Evolutionary conservation across 53 echinoderm and acorn worm species (phyloP).

Genomic region (Crossaster papposus): DNA sequence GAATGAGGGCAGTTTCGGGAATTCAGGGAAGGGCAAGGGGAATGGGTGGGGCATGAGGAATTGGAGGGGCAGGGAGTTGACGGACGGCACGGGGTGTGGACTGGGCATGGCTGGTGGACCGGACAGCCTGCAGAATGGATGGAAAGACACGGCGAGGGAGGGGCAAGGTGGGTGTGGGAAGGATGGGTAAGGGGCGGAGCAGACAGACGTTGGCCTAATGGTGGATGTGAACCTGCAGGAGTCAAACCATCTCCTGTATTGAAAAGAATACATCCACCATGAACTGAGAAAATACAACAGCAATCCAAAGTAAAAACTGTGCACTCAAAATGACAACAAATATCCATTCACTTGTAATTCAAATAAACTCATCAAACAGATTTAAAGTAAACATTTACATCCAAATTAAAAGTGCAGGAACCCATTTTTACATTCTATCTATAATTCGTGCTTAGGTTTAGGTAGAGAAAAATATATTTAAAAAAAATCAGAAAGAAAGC

Average conservation of each 20-base stretch:
- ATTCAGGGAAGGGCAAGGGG: conserved; percentile 68
- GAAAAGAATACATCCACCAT: conserved; percentile 8
- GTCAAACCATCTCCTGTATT: conserved; percentile 45
- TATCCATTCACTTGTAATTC: neutral
- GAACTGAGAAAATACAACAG: neutral
- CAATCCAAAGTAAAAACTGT: neutral
- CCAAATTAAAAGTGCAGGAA: conserved; percentile 4
- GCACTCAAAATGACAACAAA: neutral
- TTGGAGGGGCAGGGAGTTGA: conserved; percentile 58
- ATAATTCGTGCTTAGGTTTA: neutral
- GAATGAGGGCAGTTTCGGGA: conserved; percentile 70
- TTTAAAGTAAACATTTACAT: neutral
- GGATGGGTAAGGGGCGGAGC: conserved; percentile 86
- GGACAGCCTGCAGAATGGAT: conserved; percentile 80
- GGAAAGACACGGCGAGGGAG: conserved; percentile 79
- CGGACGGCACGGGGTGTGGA: conserved; percentile 77
- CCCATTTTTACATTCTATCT: neutral
- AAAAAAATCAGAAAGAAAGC: neutral
- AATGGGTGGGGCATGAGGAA: conserved; percentile 81
- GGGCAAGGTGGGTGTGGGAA: conserved; percentile 64
- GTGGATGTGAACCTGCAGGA: conserved; percentile 74
- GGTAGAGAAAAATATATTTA: neutral
- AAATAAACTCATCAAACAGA: conserved; percentile 5
- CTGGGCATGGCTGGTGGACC: conserved; percentile 84
- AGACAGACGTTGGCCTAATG: conserved; percentile 88